These are phyloP conservation scores for Polylopha cassiicola DNA, from an alignment of 2,888 invertebrate genomes.

Conservation along the genomic window DNA sequence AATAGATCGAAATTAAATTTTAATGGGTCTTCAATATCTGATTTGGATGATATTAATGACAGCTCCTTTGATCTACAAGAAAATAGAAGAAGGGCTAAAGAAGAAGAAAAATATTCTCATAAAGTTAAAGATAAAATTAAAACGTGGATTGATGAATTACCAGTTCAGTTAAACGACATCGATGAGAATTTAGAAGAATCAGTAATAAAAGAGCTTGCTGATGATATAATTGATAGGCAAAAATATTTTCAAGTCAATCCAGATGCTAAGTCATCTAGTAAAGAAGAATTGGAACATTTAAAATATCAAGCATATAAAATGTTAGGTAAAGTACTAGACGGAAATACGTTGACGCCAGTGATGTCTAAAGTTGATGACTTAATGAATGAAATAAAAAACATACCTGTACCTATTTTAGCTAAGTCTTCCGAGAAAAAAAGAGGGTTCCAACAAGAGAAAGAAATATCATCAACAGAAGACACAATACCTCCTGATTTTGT, in stretches of 20 bases:
- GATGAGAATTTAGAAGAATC: slow-evolving; percentile 25
- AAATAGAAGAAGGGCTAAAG: slow-evolving; percentile 1
- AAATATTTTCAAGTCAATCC: slow-evolving; percentile 44
- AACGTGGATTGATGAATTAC: not conserved
- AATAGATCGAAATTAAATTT: too few relatives aligned
- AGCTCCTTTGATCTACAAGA: too few relatives aligned
- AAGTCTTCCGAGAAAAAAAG: too few relatives aligned
- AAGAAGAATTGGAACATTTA: slow-evolving; percentile 44
- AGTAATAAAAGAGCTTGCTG: slow-evolving; percentile 33
- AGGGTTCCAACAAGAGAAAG: slow-evolving; percentile 26
- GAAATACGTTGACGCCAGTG: slow-evolving; percentile 26
- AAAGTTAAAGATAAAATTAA: not conserved
- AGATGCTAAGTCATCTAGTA: slow-evolving; percentile 27
- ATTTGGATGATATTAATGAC: too few relatives aligned
- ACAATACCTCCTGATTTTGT: slow-evolving; percentile 24
- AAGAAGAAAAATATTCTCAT: too few relatives aligned
- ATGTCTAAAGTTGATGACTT: slow-evolving; percentile 30
- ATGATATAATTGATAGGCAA: slow-evolving; percentile 41
- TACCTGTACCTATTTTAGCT: slow-evolving; percentile 25
- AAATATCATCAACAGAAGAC: slow-evolving; percentile 28
- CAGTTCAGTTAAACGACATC: too few relatives aligned
- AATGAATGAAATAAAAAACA: slow-evolving; percentile 28
- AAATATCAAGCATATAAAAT: slow-evolving; percentile 45
- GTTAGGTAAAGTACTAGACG: slow-evolving; percentile 32
- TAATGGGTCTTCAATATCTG: too few relatives aligned